Evolutionary conservation across 2,797 vertebrate genomes (phyloP), one percentile per base, ranked within the genome.

Genomic region (Staurois parvus): DNA sequence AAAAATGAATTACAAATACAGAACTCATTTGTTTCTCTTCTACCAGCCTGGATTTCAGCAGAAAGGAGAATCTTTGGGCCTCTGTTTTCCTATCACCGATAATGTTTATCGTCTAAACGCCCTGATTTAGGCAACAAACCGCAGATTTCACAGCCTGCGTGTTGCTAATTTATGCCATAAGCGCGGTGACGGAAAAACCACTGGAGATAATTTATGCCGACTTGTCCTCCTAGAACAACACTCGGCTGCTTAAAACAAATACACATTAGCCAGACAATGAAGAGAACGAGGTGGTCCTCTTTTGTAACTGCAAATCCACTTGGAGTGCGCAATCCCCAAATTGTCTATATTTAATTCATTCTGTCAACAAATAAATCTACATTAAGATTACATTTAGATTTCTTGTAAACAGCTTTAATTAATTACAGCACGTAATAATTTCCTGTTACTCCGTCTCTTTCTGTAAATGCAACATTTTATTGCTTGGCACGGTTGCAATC

Each of bases 401-500:
- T 81, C 78, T 85, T 85, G 78, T 81, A 85, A 85, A 85, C 84
- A 81, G 34, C 64, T 85, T 85, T 76, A 76, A 85, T 85, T 85
- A 85, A 81, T 85, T 80, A 74, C 72, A 62, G 77, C 21, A 64
- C 78, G 76, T 45, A 76, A 76, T 85, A 69, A 85, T 81, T 85
- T 76, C 84, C 78, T 81, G 72, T 70, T 81, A 37, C 76, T 81
- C 72, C 56, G 69, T 68, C 72, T 69, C 84, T 85, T 75, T 80
- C 78, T 81, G 72, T 81, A 85, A 85, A 85, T 70, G 72, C 45
- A 66, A 68, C 78, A 81, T 85, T 85, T 76, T 85, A 85, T 81
- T 76, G 68, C 69, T 81, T 81, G 84, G 84, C 84, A 81, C 45
- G 45, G 72, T 28, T 74, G 78, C 70, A 76, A 70, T 56, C 52